A percentile compares a stretch with the other conserved stretches of the same genome.
phyloP scores from a whole-genome alignment of 1,140 invertebrate genomes.

The Drosophila virilis region DNA sequence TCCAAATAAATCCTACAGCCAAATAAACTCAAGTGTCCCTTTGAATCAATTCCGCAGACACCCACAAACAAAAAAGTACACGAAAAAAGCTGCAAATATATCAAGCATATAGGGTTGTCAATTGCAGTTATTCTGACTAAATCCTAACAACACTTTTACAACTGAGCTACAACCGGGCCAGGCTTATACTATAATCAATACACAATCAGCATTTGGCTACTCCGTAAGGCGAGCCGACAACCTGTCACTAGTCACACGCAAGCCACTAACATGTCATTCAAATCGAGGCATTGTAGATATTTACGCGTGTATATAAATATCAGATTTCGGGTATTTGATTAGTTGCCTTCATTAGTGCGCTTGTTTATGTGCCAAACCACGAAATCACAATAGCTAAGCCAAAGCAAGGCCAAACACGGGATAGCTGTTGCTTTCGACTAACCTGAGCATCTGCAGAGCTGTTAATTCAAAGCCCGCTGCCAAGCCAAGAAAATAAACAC shows the following conservation, averaged over 20 bases:
- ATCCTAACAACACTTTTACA: no score
- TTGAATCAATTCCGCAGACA: conserved; percentile 27
- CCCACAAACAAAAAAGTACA: background rate
- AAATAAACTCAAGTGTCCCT: conserved; percentile 25
- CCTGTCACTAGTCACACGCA: background rate
- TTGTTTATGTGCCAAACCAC: conserved; percentile 35
- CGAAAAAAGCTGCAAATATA: background rate
- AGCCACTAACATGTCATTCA: background rate
- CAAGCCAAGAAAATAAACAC: conserved; percentile 52
- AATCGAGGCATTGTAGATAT: background rate
- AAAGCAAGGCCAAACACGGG: background rate
- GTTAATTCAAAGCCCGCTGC: conserved; percentile 69
- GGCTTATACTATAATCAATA: background rate
- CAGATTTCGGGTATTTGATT: background rate
- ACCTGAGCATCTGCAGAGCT: conserved; percentile 52
- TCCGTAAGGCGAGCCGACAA: background rate
- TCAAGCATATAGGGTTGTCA: background rate
- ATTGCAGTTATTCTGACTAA: conserved; percentile 1
- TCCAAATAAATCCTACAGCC: conserved; percentile 15
- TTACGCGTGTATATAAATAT: background rate
- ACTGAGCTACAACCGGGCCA: background rate
- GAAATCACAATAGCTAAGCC: conserved; percentile 58
- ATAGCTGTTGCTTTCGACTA: background rate
- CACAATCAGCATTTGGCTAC: background rate
- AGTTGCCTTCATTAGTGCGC: conserved; percentile 1